These are phyloP conservation scores for Psittacara wagleri DNA, from an alignment of 2,113 vertebrate genomes.

Conservation along the genomic window DNA sequence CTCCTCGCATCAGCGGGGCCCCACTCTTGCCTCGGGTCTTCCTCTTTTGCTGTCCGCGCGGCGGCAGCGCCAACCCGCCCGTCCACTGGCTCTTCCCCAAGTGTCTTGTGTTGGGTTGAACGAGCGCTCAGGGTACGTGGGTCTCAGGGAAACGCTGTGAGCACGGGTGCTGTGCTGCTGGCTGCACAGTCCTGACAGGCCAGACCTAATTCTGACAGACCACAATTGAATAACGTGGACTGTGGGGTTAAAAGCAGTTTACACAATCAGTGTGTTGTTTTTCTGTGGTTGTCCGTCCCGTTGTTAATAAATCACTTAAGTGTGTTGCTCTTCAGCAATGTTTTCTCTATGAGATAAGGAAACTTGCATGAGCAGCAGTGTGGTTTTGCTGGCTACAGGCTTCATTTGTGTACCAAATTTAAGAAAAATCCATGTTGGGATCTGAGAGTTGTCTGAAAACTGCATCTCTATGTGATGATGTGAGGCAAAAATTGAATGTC, in stretches of 20 bases:
- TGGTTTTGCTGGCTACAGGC: fast-evolving
- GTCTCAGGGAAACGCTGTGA: background rate
- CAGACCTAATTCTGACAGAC: too few relatives aligned
- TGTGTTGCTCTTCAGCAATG: background rate
- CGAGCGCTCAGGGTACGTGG: background rate
- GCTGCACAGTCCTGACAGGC: fast-evolving
- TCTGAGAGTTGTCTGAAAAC: background rate
- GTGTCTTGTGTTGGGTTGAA: background rate
- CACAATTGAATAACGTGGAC: background rate
- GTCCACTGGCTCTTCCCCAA: background rate
- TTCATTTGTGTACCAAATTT: background rate
- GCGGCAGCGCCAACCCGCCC: fast-evolving
- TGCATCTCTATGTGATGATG: background rate
- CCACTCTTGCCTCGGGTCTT: too few relatives aligned
- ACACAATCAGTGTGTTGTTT: background rate
- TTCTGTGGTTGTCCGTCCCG: background rate
- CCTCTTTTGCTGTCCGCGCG: too few relatives aligned
- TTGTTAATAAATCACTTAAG: background rate
- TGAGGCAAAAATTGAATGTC: background rate
- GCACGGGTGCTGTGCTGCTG: background rate
- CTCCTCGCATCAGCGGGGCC: background rate
- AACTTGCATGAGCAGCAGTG: background rate
- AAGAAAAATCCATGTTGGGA: fast-evolving
- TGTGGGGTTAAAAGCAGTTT: background rate
- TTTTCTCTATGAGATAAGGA: background rate